A percentile compares a stretch with the other conserved stretches of the same genome.
phyloP scores from a whole-genome alignment of 2,113 vertebrate genomes.

The Regulus satrapa region DNA sequence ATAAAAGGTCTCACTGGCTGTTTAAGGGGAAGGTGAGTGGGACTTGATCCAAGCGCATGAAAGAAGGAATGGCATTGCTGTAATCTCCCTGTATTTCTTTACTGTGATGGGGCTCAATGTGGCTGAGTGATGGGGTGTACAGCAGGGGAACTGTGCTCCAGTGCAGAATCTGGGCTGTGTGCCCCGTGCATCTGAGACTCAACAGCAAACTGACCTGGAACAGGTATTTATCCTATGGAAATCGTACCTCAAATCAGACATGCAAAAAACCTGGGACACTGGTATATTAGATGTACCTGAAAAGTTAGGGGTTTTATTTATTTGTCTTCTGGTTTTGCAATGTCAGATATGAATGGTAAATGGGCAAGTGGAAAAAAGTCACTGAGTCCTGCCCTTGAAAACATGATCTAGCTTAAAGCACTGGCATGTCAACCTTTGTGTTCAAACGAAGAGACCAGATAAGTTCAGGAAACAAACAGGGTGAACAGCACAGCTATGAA shows the following conservation, averaged over 20 bases:
- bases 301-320: background rate
- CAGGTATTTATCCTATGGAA: background rate
- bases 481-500: background rate
- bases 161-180: background rate
- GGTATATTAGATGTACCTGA: background rate
- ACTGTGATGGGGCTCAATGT: background rate
- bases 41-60: slow-evolving; percentile 21
- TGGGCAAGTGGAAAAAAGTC: background rate
- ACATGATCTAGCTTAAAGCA: background rate
- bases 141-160: background rate
- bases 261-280: accelerated
- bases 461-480: background rate
- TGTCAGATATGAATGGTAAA: background rate
- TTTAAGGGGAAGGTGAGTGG: background rate
- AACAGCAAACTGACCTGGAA: background rate
- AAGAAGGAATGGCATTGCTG: background rate
- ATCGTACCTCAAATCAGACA: background rate
- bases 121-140: background rate
- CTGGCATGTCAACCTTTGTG: background rate
- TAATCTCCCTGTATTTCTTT: background rate
- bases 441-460: background rate
- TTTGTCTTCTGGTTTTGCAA: background rate
- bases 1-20: background rate
- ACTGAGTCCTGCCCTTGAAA: background rate
- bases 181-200: background rate